Conservation (phyloP, 2,113 vertebrate genomes). For the Amphiprion percula region DNA sequence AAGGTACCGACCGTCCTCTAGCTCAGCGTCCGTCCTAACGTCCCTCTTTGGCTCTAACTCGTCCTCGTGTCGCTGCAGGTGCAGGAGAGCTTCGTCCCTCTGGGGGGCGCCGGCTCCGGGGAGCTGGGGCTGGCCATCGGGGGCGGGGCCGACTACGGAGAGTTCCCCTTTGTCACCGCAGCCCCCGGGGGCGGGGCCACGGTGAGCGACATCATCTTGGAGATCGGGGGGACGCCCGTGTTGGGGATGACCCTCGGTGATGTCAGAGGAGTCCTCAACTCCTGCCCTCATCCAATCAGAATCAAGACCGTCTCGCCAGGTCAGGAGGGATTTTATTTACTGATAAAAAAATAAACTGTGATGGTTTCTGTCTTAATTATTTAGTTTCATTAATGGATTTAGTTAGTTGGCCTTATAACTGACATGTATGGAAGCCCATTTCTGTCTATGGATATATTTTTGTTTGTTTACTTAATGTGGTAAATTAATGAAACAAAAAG, state of each 20-base stretch:
- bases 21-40: not conserved
- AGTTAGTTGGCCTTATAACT: too few relatives aligned
- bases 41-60: not conserved
- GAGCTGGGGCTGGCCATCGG: conserved; percentile 85
- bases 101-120: conserved; percentile 79
- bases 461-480: too few relatives aligned
- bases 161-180: conserved; percentile 85
- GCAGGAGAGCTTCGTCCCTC: conserved; percentile 86
- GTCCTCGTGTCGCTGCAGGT: conserved; percentile 62
- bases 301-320: conserved; percentile 87
- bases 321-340: conserved; percentile 27
- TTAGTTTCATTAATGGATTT: too few relatives aligned
- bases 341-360: too few relatives aligned
- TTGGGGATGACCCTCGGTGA: conserved; percentile 87
- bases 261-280: conserved; percentile 86
- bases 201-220: conserved; percentile 84
- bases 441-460: too few relatives aligned
- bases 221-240: conserved; percentile 84
- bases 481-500: too few relatives aligned
- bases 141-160: conserved; percentile 86
- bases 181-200: conserved; percentile 83
- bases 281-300: conserved; percentile 86
- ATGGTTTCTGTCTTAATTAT: too few relatives aligned
- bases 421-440: too few relatives aligned
- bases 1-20: conserved; percentile 61